Conservation (phyloP, 1,140 invertebrate genomes). For the Stegodyphus dumicola region DNA sequence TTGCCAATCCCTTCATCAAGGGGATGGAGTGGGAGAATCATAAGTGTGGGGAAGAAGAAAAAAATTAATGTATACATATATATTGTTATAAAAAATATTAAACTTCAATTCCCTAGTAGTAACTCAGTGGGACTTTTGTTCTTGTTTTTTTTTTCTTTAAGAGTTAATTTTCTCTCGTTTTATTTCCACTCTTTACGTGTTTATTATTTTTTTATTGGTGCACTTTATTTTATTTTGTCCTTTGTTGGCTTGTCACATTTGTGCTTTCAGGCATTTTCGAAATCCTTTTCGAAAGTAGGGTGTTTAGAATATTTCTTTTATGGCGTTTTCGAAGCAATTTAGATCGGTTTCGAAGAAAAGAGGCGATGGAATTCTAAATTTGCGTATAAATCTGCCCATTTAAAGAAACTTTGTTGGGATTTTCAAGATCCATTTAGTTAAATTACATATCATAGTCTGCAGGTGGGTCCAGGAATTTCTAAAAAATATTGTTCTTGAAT, state of each 20-base stretch:
- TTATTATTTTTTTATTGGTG: background rate
- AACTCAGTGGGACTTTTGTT: background rate
- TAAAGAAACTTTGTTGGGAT: too few relatives aligned
- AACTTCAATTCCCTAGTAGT: constrained; percentile 2
- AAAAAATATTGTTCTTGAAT: too few relatives aligned
- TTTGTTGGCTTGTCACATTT: background rate
- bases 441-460: too few relatives aligned
- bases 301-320: background rate
- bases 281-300: background rate
- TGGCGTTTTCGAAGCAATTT: background rate
- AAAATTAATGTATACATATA: constrained; percentile 11
- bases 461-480: too few relatives aligned
- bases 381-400: too few relatives aligned
- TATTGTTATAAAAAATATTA: constrained; percentile 17
- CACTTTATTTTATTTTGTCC: background rate
- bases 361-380: too few relatives aligned
- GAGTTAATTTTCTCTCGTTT: background rate
- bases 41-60: background rate
- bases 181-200: too few relatives aligned
- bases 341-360: background rate
- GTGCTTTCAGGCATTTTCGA: background rate
- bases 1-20: constrained; percentile 9
- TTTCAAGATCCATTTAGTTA: too few relatives aligned
- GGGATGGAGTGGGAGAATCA: background rate
- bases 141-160: constrained; percentile 4